Evolutionary conservation across 2,113 vertebrate species (phyloP), one percentile per base, ranked within the genome.

Genomic region (Mustela lutreola): DNA sequence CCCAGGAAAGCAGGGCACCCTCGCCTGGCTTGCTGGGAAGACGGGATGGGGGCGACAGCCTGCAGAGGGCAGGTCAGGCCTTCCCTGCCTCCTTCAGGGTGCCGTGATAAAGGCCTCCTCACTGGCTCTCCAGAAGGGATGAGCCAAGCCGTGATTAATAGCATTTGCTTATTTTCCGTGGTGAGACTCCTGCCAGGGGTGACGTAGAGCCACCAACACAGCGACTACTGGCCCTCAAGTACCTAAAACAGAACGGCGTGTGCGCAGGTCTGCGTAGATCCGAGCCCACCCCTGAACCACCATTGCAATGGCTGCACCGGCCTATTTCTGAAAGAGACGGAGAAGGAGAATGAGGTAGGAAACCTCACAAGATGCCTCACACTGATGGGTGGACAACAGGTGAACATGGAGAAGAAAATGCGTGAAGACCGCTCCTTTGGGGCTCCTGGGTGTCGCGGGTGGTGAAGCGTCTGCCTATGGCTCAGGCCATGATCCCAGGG

Each of bases 331-430:
- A n/a, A 65, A 4, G 15, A 33, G 39, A 33, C 7, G 58, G 11
- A 79, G 19, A 98, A 94, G 93, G 90, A 97, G 85, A 89, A 76
- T 53, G 24, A 53, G 45, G 90, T 95, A 85, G 96, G 93, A 97
- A 97, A 96, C 93, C 97, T 91, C 84, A 70, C 97, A 56, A 81
- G 86, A 95, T 91, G 71, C 93, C 94, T 97, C 93, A 84, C 92
- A 53, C 31, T 96, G 91, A 97, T 75, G 95, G 91, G 82, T 87
- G 82, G 21, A 81, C 86, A 53, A 26, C 7, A 50, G 90, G 88
- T 97, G 97, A 97, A 97, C 88, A 93, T 65, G 89, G 53, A 42
- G 60, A 92, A 84, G 90, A 93, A 75, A 94, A 76, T 7, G 33
- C 50, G 86, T 45, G 83, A 95, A 79, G 94, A 28, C 18, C 94